These are phyloP conservation scores for Gallirallus australis DNA, from an alignment of 2,797 vertebrate genomes.

Conservation along the genomic window DNA sequence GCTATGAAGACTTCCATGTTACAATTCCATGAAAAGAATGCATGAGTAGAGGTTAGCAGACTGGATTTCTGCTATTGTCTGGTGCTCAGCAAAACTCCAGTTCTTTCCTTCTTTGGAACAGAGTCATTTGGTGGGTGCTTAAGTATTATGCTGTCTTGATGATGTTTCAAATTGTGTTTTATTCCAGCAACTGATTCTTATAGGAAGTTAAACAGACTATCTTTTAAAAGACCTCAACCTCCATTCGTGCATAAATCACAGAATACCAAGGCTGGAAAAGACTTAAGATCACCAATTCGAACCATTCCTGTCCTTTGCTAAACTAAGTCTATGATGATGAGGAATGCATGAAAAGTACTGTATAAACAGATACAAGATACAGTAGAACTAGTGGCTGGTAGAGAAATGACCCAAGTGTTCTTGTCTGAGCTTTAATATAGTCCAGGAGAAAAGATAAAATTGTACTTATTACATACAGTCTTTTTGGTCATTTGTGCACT, in stretches of 20 bases:
- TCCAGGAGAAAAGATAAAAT: background rate
- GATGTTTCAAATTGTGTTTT: background rate
- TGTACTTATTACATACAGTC: background rate
- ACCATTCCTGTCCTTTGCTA: too few species aligned
- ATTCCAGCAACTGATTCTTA: background rate
- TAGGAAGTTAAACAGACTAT: background rate
- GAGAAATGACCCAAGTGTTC: background rate
- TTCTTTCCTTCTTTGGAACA: constrained; percentile 29
- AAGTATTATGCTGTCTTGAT: background rate
- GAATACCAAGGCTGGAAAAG: too few species aligned
- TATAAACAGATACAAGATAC: background rate
- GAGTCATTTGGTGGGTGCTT: constrained; percentile 42
- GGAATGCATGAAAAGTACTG: background rate
- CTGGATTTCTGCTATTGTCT: constrained; percentile 6
- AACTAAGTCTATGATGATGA: background rate
- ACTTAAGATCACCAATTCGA: too few species aligned
- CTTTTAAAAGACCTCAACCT: background rate
- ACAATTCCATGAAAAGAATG: background rate
- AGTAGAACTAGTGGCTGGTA: background rate
- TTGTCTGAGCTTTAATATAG: background rate
- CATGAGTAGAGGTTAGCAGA: background rate
- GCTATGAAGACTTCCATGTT: background rate
- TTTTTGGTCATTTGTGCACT: background rate
- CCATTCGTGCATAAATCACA: background rate
- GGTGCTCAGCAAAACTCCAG: constrained; percentile 4